Conservation (phyloP, 2,113 vertebrate genomes). For the Brachionichthys hirsutus region DNA sequence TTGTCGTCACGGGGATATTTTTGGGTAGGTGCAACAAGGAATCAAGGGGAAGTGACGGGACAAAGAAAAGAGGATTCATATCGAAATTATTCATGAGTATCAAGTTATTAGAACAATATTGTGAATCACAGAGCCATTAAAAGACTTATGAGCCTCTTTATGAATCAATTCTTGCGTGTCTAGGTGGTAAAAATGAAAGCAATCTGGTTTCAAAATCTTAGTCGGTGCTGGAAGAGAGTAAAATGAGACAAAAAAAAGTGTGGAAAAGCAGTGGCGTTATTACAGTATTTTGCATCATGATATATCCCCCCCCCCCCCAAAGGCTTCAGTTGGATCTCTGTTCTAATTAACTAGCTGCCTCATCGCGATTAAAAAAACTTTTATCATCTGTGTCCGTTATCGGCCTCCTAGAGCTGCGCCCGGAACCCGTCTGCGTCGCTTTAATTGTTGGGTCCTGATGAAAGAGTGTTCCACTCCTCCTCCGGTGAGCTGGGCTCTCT, state of each 20-base stretch:
- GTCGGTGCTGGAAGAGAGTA: background rate
- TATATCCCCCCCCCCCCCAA: slow-evolving; percentile 15
- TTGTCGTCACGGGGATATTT: slow-evolving; percentile 1
- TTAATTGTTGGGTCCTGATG: background rate
- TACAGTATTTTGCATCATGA: slow-evolving; percentile 70
- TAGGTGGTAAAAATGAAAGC: slow-evolving; percentile 13
- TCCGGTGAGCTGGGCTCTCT: background rate
- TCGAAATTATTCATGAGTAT: no score
- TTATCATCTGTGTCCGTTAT: slow-evolving; percentile 14
- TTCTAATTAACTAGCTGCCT: slow-evolving; percentile 42
- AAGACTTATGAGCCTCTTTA: background rate
- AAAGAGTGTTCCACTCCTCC: background rate
- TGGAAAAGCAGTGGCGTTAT: slow-evolving; percentile 22
- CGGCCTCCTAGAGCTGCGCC: background rate
- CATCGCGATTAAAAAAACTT: slow-evolving; percentile 8
- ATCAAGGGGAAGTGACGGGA: slow-evolving; percentile 11
- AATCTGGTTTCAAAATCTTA: slow-evolving; percentile 11
- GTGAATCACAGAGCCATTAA: background rate
- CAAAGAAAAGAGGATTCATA: background rate
- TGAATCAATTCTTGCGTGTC: slow-evolving; percentile 17
- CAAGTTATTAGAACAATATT: no score
- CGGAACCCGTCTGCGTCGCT: slow-evolving; percentile 3
- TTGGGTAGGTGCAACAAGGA: no score
- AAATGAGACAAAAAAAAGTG: slow-evolving; percentile 19
- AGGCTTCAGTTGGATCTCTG: slow-evolving; percentile 23